Evolutionary conservation across 2,888 invertebrate genomes (phyloP).

Genomic region (Andricus curvator): DNA sequence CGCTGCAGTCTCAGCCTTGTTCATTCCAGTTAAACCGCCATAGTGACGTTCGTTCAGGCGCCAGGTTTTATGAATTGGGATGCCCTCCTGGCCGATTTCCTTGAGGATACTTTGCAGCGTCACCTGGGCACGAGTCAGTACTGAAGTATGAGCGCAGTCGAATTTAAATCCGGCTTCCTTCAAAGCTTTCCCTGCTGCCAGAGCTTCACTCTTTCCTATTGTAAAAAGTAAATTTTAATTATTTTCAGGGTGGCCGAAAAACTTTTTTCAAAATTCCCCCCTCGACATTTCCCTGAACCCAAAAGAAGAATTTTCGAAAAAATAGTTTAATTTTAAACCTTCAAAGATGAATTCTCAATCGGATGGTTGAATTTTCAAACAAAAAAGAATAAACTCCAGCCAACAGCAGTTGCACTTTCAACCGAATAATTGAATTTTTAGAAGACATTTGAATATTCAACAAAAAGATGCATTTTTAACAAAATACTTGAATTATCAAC

Average conservation of each 20-base stretch:
- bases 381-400: too few relatives aligned
- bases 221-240: constrained; percentile 38
- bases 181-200: constrained; percentile 86
- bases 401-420: too few relatives aligned
- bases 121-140: constrained; percentile 87
- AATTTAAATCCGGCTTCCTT: constrained; percentile 86
- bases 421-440: too few relatives aligned
- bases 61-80: constrained; percentile 88
- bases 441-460: too few relatives aligned
- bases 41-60: constrained; percentile 93
- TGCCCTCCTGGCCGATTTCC: constrained; percentile 83
- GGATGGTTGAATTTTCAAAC: too few relatives aligned
- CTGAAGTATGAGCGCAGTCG: constrained; percentile 90
- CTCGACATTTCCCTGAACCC: too few relatives aligned
- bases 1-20: constrained; percentile 91
- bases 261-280: too few relatives aligned
- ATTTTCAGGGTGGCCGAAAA: neutral
- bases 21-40: constrained; percentile 90
- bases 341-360: too few relatives aligned
- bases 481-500: too few relatives aligned
- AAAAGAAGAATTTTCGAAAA: too few relatives aligned
- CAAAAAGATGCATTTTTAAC: too few relatives aligned
- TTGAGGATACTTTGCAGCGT: constrained; percentile 85
- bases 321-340: too few relatives aligned
- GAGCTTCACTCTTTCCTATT: constrained; percentile 84